phyloP scores from a whole-genome alignment of 2,113 vertebrate species.

The Cavia porcellus region DNA sequence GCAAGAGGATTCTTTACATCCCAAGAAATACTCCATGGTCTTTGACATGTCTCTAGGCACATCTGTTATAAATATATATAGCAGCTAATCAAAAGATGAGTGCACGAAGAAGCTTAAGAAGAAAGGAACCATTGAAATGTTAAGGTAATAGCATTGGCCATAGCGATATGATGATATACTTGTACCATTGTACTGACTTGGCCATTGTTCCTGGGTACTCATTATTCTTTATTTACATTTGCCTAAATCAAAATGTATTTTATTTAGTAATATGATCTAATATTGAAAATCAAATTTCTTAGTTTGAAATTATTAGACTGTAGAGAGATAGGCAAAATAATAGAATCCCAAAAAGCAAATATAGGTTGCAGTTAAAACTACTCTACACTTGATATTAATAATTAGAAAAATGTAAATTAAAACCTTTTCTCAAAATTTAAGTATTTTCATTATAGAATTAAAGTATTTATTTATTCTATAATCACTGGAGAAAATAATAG shows the following conservation, averaged over 20 bases:
- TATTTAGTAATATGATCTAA: background rate
- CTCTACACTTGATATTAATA: background rate
- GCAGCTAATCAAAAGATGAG: too few relatives aligned
- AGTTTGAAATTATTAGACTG: background rate
- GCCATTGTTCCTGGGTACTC: too few relatives aligned
- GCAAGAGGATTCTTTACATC: too few relatives aligned
- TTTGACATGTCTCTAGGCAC: too few relatives aligned
- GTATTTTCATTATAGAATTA: background rate
- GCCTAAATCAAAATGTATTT: background rate
- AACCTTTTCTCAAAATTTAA: background rate
- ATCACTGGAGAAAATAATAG: background rate
- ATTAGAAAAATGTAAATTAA: background rate
- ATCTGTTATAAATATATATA: too few relatives aligned
- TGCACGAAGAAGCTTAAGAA: too few relatives aligned
- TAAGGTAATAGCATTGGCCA: background rate
- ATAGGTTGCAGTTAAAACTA: background rate
- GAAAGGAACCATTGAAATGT: background rate
- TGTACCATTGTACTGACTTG: too few relatives aligned
- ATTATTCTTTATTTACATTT: too few relatives aligned
- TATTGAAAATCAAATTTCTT: background rate
- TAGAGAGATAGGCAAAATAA: background rate
- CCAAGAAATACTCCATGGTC: background rate
- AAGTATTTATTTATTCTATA: background rate
- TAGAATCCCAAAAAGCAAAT: background rate
- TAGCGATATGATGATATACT: background rate